Conservation (phyloP, 2,113 vertebrate genomes). For the Sinocyclocheilus maitianheensis region DNA sequence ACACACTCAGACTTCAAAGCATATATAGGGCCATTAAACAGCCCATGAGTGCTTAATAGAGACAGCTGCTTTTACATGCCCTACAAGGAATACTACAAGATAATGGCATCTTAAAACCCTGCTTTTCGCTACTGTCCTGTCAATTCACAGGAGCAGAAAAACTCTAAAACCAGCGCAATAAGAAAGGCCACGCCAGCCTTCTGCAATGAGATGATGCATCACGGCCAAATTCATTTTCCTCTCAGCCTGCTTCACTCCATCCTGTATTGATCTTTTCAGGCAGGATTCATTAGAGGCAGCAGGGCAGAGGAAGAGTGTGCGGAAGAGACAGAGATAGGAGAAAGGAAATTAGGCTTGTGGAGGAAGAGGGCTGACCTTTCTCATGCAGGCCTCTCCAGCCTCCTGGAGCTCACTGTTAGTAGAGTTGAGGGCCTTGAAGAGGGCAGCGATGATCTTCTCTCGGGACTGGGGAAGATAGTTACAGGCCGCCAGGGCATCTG, state of each 20-base stretch:
- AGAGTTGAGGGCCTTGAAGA: constrained; percentile 98
- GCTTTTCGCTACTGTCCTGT: constrained; percentile 33
- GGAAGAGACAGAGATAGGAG: not conserved
- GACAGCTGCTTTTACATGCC: constrained; percentile 4
- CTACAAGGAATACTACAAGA: not conserved
- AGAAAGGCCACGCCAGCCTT: constrained; percentile 56
- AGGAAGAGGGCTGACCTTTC: constrained; percentile 84
- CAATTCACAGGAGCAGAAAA: constrained; percentile 45
- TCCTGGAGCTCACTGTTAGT: constrained; percentile 98
- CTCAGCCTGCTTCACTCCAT: constrained; percentile 75
- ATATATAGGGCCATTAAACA: not conserved
- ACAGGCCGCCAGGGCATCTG: constrained; percentile 95
- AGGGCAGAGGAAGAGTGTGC: constrained; percentile 60
- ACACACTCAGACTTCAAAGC: not conserved
- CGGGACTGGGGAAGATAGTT: constrained; percentile 98
- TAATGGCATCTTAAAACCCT: not conserved
- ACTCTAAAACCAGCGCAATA: constrained; percentile 43
- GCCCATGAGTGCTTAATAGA: not conserved
- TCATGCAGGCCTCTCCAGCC: constrained; percentile 97
- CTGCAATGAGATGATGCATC: constrained; percentile 69
- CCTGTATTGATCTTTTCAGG: constrained; percentile 77
- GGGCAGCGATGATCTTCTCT: constrained; percentile 97
- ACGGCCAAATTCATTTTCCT: constrained; percentile 76
- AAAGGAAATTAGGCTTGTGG: constrained; percentile 14
- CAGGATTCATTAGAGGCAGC: constrained; percentile 76